A percentile compares a stretch with the other conserved stretches of the same genome.
Evolutionary conservation across 2,113 vertebrate species (phyloP).

Genomic region (Limanda limanda): DNA sequence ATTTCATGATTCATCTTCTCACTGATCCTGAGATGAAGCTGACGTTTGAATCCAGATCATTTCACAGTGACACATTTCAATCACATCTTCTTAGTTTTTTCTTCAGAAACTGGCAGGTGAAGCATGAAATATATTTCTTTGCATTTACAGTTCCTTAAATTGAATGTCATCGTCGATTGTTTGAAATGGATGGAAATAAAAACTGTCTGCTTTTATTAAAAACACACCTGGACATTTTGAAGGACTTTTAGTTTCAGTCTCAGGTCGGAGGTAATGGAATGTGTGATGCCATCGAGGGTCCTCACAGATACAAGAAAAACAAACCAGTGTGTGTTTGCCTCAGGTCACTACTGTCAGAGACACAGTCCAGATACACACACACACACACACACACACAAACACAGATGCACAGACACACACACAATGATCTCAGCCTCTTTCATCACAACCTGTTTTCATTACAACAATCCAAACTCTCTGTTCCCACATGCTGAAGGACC

Average conservation of each 20-base stretch:
- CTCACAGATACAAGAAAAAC: conserved; percentile 18
- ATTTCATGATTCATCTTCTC: no score
- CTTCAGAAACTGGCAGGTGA: no score
- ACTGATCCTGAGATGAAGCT: no score
- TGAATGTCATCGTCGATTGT: no score
- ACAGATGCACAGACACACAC: conserved; percentile 29
- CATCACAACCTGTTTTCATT: conserved; percentile 33
- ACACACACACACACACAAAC: neutral
- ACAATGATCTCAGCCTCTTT: conserved; percentile 14
- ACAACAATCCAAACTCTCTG: neutral
- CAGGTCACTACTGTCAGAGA: conserved; percentile 33
- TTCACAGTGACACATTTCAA: no score
- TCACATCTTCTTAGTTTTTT: no score
- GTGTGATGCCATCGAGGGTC: neutral
- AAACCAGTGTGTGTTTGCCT: conserved; percentile 17
- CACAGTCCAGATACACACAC: conserved; percentile 26
- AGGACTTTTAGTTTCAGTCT: neutral
- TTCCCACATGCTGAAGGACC: conserved; percentile 1
- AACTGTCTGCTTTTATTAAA: no score
- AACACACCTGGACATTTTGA: no score
- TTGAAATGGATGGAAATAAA: no score
- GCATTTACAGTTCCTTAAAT: no score
- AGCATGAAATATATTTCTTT: no score
- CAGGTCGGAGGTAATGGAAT: neutral
- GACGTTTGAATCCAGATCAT: no score